Evolutionary conservation across 2,888 invertebrate species (phyloP), one percentile per base, ranked within the genome.

Genomic region (Eustalomyia histrio): DNA sequence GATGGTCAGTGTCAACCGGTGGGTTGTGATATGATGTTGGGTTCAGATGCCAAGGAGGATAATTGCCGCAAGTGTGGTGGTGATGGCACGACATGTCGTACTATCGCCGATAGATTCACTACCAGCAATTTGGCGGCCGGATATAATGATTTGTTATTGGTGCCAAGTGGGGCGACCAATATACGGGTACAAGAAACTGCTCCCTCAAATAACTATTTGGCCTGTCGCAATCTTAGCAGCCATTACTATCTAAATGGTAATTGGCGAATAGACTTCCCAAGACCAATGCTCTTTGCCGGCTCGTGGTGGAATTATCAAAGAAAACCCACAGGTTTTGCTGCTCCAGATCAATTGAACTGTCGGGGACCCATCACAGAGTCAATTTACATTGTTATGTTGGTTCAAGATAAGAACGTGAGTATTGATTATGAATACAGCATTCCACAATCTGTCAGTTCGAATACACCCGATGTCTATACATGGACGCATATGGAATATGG

Each of bases 21-120:
- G 53, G 99, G 99, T 74, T 99, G 99, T 90, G 98, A 99, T 91
- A 95, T 95, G 93, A 95, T 97, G 94, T 92, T 99, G 86, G 98
- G 98, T 12, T 98, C 98, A 6, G 91, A 92, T 71, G 94, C 95
- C 10, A 93, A 93, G 84, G 97, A 97, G 91, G 99, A 99, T 91
- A 95, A 95, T 85, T 99, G 99, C 88, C 93, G 97, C 52, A 94
- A 94, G 86, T 99, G 99, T 88, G 96, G 96, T n/a, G 98, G 98
- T 0, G 95, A 97, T 89, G 97, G 96, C 10, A 94, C 95, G 78
- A 94, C 95, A 85, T 99, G 99, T 89, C 94, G 95, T 86, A 97
- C 97, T 0, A 92, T 95, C 65, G 91, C 91, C 12, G 96, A 95
- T 3, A 86, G 93, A 4, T 93, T 96, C 84, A 94, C 95, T 85